Evolutionary conservation across 1,140 invertebrate genomes (phyloP), one percentile per base, ranked within the genome.

Genomic region (Panulirus ornatus): DNA sequence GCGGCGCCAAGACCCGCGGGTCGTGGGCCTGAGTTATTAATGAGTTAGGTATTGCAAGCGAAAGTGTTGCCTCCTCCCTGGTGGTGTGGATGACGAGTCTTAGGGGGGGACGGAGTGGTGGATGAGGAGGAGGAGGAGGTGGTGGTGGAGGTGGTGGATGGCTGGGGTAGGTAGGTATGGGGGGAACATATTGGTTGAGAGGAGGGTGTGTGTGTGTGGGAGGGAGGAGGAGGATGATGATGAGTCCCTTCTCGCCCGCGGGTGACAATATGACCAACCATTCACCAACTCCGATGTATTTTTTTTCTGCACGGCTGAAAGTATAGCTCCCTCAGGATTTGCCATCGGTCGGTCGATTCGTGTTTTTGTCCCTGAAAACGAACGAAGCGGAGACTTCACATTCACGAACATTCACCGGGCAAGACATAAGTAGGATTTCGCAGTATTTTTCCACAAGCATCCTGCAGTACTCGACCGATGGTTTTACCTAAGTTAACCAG

Each of bases 11-110:
- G 51, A 40, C 76, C 34, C 44, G 27, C 42, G 76, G 76, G 76
- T 79, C 76, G 44, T 34, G 8, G 44, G 9, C 30, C 34, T 14
- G 44, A 79, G 76, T 79, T 79, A 79, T 79, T 79, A 44, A 79
- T 79, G 76, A 79, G 76, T 79, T 79, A 51, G 76, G 76, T 79
- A 79, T 79, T 79, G 44, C 76, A 51, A 34, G 76, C 38, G 76
- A 51, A 79, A 51, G 76, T 79, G 76, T 79, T 44, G 51, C 27
- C 14, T 34, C 34, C 70, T 34, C 19, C 34, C 19, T n/a, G 42
- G 42, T 30, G 42, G 30, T 14, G 76, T 34, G 42, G 22, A 27
- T 44, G 54, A 58, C 22, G 30, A 2, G 70, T 11, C 14, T 0
- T 34, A 34, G 70, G 70, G 38, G 38, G n/a, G 30, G 71, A 75